phyloP scores from a whole-genome alignment of 2,113 vertebrate species.

The Myrmecophaga tridactyla region DNA sequence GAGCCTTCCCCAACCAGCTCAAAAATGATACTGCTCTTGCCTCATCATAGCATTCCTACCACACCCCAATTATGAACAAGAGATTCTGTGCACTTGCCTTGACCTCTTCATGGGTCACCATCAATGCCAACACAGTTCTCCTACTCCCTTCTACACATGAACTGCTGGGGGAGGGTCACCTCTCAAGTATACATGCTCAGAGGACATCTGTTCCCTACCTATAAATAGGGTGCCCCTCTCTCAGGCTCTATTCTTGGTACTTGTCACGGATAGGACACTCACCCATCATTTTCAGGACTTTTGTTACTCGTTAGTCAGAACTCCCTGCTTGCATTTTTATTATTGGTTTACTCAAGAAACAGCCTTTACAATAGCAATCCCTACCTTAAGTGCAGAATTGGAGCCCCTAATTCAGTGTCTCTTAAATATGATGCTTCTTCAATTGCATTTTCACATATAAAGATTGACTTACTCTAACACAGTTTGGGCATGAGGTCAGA shows the following conservation, averaged over 20 bases:
- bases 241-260: background rate
- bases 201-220: too few relatives aligned
- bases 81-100: background rate
- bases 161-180: rapidly evolving
- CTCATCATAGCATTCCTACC: background rate
- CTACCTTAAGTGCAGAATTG: background rate
- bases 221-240: background rate
- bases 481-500: background rate
- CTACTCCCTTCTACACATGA: background rate
- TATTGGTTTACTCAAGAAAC: background rate
- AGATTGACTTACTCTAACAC: background rate
- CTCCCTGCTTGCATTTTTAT: background rate
- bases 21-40: background rate
- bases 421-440: background rate
- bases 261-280: background rate
- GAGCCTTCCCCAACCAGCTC: background rate
- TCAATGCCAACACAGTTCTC: background rate
- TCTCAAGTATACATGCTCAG: background rate
- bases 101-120: background rate
- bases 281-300: background rate
- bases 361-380: background rate
- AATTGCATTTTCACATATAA: background rate
- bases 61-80: too few relatives aligned
- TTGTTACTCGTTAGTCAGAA: background rate
- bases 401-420: background rate